Evolutionary conservation across 2,113 vertebrate genomes (phyloP), one percentile per base, ranked within the genome.

Genomic region (Rhipidura dahli): DNA sequence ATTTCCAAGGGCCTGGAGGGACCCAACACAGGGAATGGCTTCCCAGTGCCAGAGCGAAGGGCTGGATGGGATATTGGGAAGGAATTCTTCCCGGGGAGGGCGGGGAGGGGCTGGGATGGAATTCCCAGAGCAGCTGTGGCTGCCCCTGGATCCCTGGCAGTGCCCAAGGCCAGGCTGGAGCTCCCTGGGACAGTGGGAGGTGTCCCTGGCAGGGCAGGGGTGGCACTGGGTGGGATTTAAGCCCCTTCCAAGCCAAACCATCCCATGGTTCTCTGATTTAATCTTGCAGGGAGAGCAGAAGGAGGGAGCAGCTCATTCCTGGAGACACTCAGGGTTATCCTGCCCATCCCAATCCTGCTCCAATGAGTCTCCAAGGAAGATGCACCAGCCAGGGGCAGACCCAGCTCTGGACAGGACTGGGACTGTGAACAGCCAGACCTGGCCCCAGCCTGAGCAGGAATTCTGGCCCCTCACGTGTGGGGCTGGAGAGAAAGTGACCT

Each of bases 21-120:
- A 5, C 45, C 24, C 54, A 31, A 61, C 10, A 16, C 7, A 3
- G 39, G 57, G 57, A 51, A 37, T 37, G 33, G 56, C 4, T 61
- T 50, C 31, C 1, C 1, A 37, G 4, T n/a, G 15, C 16, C 19
- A 69, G 30, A 50, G 27, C 21, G 27, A 3, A 51, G 68, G 47
- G 17, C 0, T 35, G 1, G 31, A 0, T 54, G 57, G 37, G 47
- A 53, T 21, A 0, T 3, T 37, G 56, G 57, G 33, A 17, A 26
- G 45, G 39, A 44, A 71, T 35, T 39, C 39, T 11, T 39, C 9
- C 39, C 39, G 11, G 35, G 0, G 24, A 30, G 31, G 15, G 37
- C 13, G 31, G 2, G 2, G 23, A 42, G 56, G 2, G 9, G 12
- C 66, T 61, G 80, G 66, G 45, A 13, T 44, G 39, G 56, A 26